These are phyloP conservation scores for Papilio aristodemus DNA, from an alignment of 1,140 invertebrate genomes.

Conservation along the genomic window DNA sequence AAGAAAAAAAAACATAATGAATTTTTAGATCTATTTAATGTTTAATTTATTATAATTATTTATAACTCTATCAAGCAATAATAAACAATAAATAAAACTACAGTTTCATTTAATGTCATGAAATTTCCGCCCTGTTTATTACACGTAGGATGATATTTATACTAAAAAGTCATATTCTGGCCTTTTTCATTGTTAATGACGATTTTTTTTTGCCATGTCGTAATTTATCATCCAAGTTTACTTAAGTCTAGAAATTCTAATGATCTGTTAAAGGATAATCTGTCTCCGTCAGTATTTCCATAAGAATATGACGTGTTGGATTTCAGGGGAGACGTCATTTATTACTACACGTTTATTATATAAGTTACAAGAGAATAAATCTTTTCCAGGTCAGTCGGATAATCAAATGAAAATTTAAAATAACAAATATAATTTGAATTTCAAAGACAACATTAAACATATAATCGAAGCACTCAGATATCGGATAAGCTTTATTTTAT, in stretches of 20 bases:
- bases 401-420: too few relatives aligned
- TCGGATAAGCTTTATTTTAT: slow-evolving; percentile 1
- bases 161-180: background rate
- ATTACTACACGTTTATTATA: background rate
- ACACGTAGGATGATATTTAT: background rate
- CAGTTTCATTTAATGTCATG: background rate
- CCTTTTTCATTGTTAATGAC: background rate
- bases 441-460: too few relatives aligned
- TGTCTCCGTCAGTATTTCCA: background rate
- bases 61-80: too few relatives aligned
- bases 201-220: background rate
- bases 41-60: too few relatives aligned
- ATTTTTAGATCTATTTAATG: too few relatives aligned
- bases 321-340: background rate
- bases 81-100: too few relatives aligned
- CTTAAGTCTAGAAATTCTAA: background rate
- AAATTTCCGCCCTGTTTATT: background rate
- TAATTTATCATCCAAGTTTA: background rate
- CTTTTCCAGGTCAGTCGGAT: too few relatives aligned
- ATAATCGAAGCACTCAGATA: background rate
- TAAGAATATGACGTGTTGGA: background rate
- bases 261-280: slow-evolving; percentile 13
- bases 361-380: too few relatives aligned
- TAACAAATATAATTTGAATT: too few relatives aligned
- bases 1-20: too few relatives aligned